Conservation (phyloP, 2,888 invertebrate species). For the Dichetophora obliterata region DNA sequence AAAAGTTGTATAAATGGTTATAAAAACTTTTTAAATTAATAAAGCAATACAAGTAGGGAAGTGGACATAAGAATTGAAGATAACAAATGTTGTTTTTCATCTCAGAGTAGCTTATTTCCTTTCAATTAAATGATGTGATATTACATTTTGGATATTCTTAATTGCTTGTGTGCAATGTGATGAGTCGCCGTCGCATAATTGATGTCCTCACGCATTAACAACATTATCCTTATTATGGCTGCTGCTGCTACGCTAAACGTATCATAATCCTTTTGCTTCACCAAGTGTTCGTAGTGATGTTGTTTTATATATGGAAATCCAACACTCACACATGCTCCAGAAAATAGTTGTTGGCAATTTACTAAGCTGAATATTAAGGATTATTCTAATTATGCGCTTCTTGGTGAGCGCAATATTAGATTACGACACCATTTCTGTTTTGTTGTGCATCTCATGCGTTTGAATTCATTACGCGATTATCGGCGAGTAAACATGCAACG, state of each 20-base stretch:
- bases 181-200: slow-evolving; percentile 51
- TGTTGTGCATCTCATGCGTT: background rate
- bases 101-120: no score
- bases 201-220: slow-evolving; percentile 58
- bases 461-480: slow-evolving; percentile 61
- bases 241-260: background rate
- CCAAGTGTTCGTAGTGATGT: background rate
- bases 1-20: no score
- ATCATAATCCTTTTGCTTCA: slow-evolving; percentile 1
- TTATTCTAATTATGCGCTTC: slow-evolving; percentile 63
- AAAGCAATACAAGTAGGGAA: no score
- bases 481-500: slow-evolving; percentile 38
- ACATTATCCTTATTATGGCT: slow-evolving; percentile 53
- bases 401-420: slow-evolving; percentile 26
- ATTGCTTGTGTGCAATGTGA: no score
- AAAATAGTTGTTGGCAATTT: slow-evolving; percentile 39
- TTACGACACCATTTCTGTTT: slow-evolving; percentile 31
- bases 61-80: no score
- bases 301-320: background rate
- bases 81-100: no score
- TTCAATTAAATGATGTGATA: no score
- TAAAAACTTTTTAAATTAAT: no score
- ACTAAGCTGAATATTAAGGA: slow-evolving; percentile 51
- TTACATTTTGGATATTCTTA: no score
- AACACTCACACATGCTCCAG: slow-evolving; percentile 12